Base-by-base conservation (phyloP, 1,140 invertebrate genomes). In the Drosophila varians region DNA sequence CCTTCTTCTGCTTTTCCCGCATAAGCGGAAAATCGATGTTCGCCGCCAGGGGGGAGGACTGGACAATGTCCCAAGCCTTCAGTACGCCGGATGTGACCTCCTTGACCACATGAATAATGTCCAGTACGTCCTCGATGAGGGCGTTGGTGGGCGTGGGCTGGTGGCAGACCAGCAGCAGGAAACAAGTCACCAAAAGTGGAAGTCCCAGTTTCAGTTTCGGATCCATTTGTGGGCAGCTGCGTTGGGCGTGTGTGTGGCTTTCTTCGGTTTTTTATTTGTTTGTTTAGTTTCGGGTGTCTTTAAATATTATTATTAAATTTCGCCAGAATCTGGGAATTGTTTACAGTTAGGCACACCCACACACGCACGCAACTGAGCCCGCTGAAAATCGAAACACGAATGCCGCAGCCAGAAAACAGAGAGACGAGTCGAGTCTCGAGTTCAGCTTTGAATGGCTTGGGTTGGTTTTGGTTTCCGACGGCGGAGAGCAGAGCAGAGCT, bases 21-120 rank as follows among this genome's bases (percentile, higher is more conserved):
- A 94, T 77, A 16, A 94, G 77, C 1, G 94, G 93, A 49, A 94
- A 90, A 12, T 93, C 93, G 1, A 94, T 92, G 9, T 92, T 92
- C 0, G 93, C 92, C 3, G 90, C 88, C 2, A 92, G 87, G 8
- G 93, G 92, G 7, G 92, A 92, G 5, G 92, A 91, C 64, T 92
- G 92, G 6, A 95, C 91, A 14, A 94, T 74, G 36, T 95, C 92
- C 94, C 94, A 94, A 2, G 93, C 93, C 54, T 94, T 93, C 0
- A 94, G 76, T 7, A 94, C 84, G 1, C 93, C 92, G 3, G 92
- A 92, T 2, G 93, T 90, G 1, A 95, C 92, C 49, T 94, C 94
- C 46, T 93, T 93, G 7, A 93, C 92, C 4, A 95, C 91, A 65
- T 92, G 91, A 1, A 95, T 70, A 0, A 95, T 91, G 61, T 95